Conservation (phyloP, 1,140 invertebrate genomes). For the Drosophila kepulauana region DNA sequence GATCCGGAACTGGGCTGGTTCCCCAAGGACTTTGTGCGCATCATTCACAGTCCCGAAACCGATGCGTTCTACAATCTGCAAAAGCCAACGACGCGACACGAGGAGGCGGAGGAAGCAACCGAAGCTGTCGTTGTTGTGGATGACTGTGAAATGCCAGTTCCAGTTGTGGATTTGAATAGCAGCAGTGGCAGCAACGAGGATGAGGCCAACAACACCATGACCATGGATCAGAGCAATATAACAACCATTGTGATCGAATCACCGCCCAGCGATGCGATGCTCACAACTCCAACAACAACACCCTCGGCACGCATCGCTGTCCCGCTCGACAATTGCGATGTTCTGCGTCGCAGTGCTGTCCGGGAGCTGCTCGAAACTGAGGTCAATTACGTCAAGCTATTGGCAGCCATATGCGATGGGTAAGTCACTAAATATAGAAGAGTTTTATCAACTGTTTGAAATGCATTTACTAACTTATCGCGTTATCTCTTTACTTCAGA, state of each 20-base stretch:
- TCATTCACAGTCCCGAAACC: constrained; percentile 72
- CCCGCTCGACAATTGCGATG: constrained; percentile 53
- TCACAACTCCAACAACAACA: no score
- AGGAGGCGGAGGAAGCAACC: constrained; percentile 1
- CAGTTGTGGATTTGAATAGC: constrained; percentile 40
- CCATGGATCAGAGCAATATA: constrained; percentile 74
- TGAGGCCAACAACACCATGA: constrained; percentile 54
- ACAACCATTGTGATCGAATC: constrained; percentile 81
- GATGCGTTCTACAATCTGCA: constrained; percentile 65
- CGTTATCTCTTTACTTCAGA: constrained; percentile 35
- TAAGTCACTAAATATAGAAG: constrained; percentile 41
- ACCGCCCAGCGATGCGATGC: constrained; percentile 34
- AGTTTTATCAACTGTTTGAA: constrained; percentile 1
- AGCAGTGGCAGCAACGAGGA: constrained; percentile 11
- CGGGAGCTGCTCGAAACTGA: constrained; percentile 83
- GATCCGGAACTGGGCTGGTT: constrained; percentile 83
- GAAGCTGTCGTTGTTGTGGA: constrained; percentile 5
- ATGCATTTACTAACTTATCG: background rate
- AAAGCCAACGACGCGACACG: constrained; percentile 19
- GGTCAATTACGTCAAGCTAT: constrained; percentile 81
- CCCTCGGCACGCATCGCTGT: constrained; percentile 38
- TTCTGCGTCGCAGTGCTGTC: constrained; percentile 72
- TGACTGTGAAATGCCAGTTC: constrained; percentile 29
- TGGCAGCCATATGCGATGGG: constrained; percentile 81
- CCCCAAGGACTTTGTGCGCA: constrained; percentile 83